These are phyloP conservation scores for Drosophila pectinifera DNA, from an alignment of 1,140 invertebrate genomes.

Conservation along the genomic window DNA sequence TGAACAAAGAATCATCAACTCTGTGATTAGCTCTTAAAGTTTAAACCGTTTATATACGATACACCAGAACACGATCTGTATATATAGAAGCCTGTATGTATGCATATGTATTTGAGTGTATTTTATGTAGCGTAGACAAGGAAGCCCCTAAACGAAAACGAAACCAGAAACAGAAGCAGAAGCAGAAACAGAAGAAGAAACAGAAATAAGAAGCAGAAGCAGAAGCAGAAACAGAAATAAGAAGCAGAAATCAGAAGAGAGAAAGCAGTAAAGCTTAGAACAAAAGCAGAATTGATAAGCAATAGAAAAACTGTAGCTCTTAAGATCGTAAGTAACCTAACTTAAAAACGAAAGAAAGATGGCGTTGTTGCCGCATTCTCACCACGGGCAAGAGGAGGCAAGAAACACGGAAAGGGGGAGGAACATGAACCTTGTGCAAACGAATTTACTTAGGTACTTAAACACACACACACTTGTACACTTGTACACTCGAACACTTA, in stretches of 20 bases:
- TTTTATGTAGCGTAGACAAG: slow-evolving; percentile 61
- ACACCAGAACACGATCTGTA: slow-evolving; percentile 37
- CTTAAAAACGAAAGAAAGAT: slow-evolving; percentile 21
- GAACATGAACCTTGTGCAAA: slow-evolving; percentile 57
- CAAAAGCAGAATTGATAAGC: slow-evolving; percentile 54
- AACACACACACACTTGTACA: slow-evolving; percentile 47
- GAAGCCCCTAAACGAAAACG: slow-evolving; percentile 3
- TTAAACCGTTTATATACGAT: slow-evolving; percentile 66
- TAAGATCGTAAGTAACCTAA: slow-evolving; percentile 49
- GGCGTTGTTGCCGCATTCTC: slow-evolving; percentile 4
- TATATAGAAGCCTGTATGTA: slow-evolving; percentile 51
- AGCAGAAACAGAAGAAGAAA: not conserved
- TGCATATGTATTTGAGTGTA: slow-evolving; percentile 46
- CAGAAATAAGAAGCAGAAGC: slow-evolving; percentile 23
- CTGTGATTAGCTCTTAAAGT: slow-evolving; percentile 84
- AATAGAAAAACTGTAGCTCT: slow-evolving; percentile 58
- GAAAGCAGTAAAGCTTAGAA: slow-evolving; percentile 28
- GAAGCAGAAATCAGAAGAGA: slow-evolving; percentile 18
- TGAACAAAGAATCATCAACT: slow-evolving; percentile 84
- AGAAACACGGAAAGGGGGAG: slow-evolving; percentile 4
- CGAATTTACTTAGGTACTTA: slow-evolving; percentile 77
- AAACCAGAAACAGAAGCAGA: slow-evolving; percentile 21
- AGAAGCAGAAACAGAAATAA: slow-evolving; percentile 19
- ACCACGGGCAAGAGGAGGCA: not conserved
- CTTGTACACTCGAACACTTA: too few species aligned